Conservation (phyloP, 2,797 vertebrate species). For the Peromyscus attwateri region DNA sequence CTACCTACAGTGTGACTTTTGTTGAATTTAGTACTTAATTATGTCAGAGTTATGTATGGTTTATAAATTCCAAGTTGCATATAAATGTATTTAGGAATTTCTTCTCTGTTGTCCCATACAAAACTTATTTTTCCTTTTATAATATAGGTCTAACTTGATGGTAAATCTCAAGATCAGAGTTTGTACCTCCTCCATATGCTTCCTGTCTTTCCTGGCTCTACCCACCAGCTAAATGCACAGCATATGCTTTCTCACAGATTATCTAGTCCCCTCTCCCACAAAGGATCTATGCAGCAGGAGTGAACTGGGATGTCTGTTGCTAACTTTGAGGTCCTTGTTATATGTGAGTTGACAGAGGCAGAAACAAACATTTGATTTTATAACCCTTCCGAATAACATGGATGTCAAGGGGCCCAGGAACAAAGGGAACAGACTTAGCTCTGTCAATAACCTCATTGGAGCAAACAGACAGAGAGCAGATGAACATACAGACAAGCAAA, state of each 20-base stretch:
- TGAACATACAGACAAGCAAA: conserved; percentile 74
- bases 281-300: conserved; percentile 32
- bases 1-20: conserved; percentile 60
- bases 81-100: conserved; percentile 59
- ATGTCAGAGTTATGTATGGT: not conserved
- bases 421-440: conserved; percentile 46
- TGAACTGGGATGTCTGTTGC: conserved; percentile 34
- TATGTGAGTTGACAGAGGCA: conserved; percentile 24
- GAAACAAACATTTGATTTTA: conserved; percentile 58
- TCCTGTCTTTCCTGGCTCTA: conserved; percentile 39
- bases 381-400: conserved; percentile 44
- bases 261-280: conserved; percentile 35
- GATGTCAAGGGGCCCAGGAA: conserved; percentile 20
- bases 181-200: not conserved
- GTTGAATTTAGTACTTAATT: conserved; percentile 57
- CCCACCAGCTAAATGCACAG: not conserved
- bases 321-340: conserved; percentile 40
- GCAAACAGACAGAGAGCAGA: conserved; percentile 73
- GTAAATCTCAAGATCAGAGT: conserved; percentile 27
- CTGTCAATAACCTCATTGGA: conserved; percentile 57
- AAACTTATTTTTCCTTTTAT: conserved; percentile 54
- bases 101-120: conserved; percentile 56
- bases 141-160: conserved; percentile 57
- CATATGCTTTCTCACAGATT: conserved; percentile 43
- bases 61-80: conserved; percentile 62